Evolutionary conservation across 1,140 invertebrate genomes (phyloP).

Genomic region (Drosophila pectinifera): DNA sequence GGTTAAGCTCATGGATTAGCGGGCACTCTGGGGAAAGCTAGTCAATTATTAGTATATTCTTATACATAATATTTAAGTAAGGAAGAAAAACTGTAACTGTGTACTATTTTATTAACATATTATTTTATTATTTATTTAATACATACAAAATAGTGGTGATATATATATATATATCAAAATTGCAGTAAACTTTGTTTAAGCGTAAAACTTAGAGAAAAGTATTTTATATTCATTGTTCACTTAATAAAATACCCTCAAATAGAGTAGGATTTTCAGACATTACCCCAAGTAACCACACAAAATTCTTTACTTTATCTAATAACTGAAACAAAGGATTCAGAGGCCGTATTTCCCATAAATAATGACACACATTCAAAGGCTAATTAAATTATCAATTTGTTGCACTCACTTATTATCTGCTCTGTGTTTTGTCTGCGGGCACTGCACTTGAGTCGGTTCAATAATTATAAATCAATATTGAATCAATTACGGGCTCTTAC

Average conservation of each 20-base stretch:
- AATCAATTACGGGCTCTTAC: slow-evolving; percentile 72
- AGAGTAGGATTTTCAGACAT: too few relatives aligned
- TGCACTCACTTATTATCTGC: slow-evolving; percentile 29
- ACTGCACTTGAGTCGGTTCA: slow-evolving; percentile 52
- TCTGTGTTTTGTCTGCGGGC: slow-evolving; percentile 27
- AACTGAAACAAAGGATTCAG: neutral
- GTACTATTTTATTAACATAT: too few relatives aligned
- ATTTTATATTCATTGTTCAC: too few relatives aligned
- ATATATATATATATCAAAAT: too few relatives aligned
- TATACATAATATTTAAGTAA: too few relatives aligned
- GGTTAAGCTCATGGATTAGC: neutral
- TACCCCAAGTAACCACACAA: neutral
- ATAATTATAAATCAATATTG: slow-evolving; percentile 79
- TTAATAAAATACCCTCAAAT: neutral
- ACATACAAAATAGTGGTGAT: too few relatives aligned
- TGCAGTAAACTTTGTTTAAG: too few relatives aligned
- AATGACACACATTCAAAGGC: neutral
- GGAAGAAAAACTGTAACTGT: too few relatives aligned
- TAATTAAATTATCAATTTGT: slow-evolving; percentile 53
- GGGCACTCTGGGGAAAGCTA: neutral
- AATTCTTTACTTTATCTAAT: neutral
- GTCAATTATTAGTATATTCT: too few relatives aligned
- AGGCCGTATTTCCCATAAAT: slow-evolving; percentile 1
- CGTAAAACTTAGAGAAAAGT: too few relatives aligned
- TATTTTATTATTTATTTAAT: too few relatives aligned